These are phyloP conservation scores for Mythimna impura DNA, from an alignment of 2,888 invertebrate genomes.

Conservation along the genomic window DNA sequence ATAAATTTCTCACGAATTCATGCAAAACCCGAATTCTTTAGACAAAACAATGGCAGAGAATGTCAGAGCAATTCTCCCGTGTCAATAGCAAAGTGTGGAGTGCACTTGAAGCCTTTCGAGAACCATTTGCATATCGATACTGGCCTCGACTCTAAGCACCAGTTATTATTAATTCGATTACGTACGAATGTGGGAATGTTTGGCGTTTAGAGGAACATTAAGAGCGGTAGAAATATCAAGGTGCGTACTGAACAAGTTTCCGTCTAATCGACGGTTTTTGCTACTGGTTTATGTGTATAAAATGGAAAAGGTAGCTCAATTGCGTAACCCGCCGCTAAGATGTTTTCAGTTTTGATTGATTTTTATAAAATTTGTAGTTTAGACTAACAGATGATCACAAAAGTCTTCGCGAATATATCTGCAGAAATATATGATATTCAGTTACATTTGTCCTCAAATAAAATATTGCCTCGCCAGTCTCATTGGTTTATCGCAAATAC, in stretches of 20 bases:
- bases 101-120: slow-evolving; percentile 77
- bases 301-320: neutral
- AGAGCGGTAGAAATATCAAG: neutral
- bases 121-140: slow-evolving; percentile 88
- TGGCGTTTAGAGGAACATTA: slow-evolving; percentile 12
- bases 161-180: slow-evolving; percentile 59
- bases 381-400: no score
- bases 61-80: slow-evolving; percentile 77
- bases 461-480: no score
- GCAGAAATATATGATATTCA: neutral
- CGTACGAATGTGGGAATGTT: slow-evolving; percentile 63
- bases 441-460: neutral
- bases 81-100: slow-evolving; percentile 71
- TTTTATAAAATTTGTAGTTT: no score
- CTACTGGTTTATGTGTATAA: neutral
- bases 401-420: neutral
- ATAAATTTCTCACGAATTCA: slow-evolving; percentile 75
- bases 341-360: no score
- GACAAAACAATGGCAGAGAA: slow-evolving; percentile 83
- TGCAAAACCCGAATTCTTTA: slow-evolving; percentile 65
- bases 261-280: neutral
- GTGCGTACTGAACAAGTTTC: neutral
- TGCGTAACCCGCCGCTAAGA: neutral
- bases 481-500: neutral
- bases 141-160: slow-evolving; percentile 64